These are phyloP conservation scores for Phrynocephalus vlangalii DNA, from an alignment of 2,797 vertebrate species.

Conservation along the genomic window DNA sequence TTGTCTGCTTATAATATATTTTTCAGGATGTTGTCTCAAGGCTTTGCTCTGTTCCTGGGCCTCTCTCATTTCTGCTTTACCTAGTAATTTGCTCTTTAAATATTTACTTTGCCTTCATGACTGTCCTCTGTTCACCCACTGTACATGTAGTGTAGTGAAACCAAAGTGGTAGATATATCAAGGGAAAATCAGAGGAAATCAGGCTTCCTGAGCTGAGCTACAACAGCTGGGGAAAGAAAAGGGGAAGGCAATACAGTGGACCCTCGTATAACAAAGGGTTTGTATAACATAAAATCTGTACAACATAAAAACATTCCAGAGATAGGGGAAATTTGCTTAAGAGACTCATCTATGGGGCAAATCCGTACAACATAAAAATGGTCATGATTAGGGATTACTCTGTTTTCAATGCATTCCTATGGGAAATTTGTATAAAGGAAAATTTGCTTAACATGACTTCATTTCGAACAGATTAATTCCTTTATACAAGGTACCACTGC, in stretches of 20 bases:
- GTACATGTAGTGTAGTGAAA: slow-evolving; percentile 16
- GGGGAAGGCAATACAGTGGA: neutral
- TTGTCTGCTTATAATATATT: slow-evolving; percentile 43
- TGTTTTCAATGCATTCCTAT: no score
- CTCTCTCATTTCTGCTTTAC: slow-evolving; percentile 23
- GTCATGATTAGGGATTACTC: no score
- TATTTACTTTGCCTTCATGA: slow-evolving; percentile 28
- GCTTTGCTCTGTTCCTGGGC: neutral
- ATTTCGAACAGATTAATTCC: no score
- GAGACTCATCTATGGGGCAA: no score
- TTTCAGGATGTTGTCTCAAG: slow-evolving; percentile 48
- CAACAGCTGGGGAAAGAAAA: neutral
- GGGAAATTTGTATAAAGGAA: no score
- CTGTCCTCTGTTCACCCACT: neutral
- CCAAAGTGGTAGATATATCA: slow-evolving; percentile 5
- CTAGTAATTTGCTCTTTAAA: slow-evolving; percentile 55
- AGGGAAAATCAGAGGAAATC: slow-evolving; percentile 1
- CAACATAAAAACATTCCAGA: no score
- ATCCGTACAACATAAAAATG: no score
- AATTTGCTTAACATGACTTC: no score
- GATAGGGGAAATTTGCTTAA: no score
- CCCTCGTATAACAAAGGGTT: no score
- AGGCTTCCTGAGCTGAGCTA: neutral
- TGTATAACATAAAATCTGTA: no score
- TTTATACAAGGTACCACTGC: neutral